phyloP scores from a whole-genome alignment of 2,888 invertebrate species.

The Chrysotoxum bicinctum region DNA sequence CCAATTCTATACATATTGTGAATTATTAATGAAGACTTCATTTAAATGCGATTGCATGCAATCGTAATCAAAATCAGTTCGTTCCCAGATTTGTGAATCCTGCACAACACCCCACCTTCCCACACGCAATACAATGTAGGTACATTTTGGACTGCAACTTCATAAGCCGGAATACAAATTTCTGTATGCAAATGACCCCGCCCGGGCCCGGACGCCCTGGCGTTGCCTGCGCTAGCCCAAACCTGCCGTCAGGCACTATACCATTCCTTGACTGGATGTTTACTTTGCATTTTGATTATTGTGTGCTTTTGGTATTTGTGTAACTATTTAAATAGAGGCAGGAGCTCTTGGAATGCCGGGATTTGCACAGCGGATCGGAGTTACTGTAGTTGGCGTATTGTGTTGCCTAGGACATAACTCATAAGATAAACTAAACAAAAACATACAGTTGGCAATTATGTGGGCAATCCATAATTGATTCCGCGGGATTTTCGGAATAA shows the following conservation, averaged over 20 bases:
- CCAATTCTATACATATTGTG: conserved; percentile 67
- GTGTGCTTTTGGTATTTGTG: conserved; percentile 49
- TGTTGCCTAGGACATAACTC: background rate
- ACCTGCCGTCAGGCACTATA: background rate
- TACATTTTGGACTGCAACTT: conserved; percentile 10
- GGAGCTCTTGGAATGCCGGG: conserved; percentile 10
- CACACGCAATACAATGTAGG: conserved; percentile 25
- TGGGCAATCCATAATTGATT: conserved; percentile 33
- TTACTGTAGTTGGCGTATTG: background rate
- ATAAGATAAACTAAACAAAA: conserved; percentile 41
- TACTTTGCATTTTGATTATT: conserved; percentile 65
- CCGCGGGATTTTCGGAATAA: background rate
- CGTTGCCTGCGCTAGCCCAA: background rate
- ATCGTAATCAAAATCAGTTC: conserved; percentile 68
- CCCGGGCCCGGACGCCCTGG: background rate
- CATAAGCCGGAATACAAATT: conserved; percentile 60
- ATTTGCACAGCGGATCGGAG: background rate
- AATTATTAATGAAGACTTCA: conserved; percentile 72
- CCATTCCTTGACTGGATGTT: conserved; percentile 43
- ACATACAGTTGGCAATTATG: conserved; percentile 21
- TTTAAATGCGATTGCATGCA: conserved; percentile 71
- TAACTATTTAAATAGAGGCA: conserved; percentile 53
- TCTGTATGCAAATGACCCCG: conserved; percentile 65
- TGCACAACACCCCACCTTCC: background rate
- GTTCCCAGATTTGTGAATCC: conserved; percentile 63